phyloP scores from a whole-genome alignment of 2,797 vertebrate genomes.

The Sitta carolinensis region DNA sequence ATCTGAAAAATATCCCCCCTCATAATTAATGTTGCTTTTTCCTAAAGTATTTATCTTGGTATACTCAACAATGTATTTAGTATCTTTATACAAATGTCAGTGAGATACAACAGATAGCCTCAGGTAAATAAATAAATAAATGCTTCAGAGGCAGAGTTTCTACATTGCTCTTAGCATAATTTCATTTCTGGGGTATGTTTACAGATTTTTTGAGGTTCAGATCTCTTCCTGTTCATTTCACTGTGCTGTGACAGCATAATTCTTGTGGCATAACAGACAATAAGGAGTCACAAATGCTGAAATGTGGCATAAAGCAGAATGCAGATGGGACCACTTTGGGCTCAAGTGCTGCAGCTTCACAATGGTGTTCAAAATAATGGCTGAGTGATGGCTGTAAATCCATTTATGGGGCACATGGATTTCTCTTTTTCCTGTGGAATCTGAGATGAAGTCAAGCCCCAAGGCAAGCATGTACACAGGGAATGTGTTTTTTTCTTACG shows the following conservation, averaged over 20 bases:
- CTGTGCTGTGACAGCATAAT: neutral
- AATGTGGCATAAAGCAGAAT: neutral
- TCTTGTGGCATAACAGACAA: neutral
- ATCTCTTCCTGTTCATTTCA: neutral
- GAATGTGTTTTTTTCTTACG: neutral
- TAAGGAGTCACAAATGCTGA: neutral
- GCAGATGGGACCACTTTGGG: neutral
- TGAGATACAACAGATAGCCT: neutral
- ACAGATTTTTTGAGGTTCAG: neutral
- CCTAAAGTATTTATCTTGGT: neutral
- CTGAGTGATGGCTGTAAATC: neutral
- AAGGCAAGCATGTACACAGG: accelerated
- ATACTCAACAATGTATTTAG: neutral
- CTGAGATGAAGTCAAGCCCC: neutral
- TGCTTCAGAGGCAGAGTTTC: neutral
- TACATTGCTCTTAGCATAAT: neutral
- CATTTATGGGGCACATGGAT: neutral
- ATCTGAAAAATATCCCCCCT: neutral
- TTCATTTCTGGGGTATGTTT: neutral
- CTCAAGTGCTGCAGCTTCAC: neutral
- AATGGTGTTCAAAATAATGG: neutral
- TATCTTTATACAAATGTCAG: neutral
- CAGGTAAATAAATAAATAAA: neutral
- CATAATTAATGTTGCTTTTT: neutral
- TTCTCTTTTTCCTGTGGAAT: neutral